Evolutionary conservation across 2,113 vertebrate species (phyloP).

Genomic region (Nibea albiflora): DNA sequence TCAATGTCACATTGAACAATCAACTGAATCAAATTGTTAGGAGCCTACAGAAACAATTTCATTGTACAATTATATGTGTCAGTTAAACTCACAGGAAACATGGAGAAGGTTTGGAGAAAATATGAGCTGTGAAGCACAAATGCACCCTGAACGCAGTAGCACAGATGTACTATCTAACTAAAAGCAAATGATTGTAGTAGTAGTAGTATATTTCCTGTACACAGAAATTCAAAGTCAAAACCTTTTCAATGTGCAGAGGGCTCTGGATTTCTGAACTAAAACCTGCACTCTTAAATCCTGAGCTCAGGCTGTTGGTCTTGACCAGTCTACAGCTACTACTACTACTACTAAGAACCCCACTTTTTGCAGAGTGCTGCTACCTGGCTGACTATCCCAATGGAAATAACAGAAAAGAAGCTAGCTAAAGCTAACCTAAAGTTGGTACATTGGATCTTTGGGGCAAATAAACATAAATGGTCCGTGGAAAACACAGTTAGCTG

Average conservation of each 20-base stretch:
- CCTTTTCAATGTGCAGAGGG: background rate
- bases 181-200: too few relatives aligned
- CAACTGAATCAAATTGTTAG: too few relatives aligned
- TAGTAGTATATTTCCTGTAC: too few relatives aligned
- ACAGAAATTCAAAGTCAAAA: background rate
- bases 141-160: too few relatives aligned
- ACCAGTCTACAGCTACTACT: background rate
- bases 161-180: too few relatives aligned
- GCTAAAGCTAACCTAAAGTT: background rate
- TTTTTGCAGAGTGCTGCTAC: background rate
- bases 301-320: background rate
- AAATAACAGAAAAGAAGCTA: background rate
- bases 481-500: background rate
- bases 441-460: background rate
- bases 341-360: background rate
- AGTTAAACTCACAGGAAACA: too few relatives aligned
- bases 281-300: accelerated
- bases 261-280: conserved; percentile 6
- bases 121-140: too few relatives aligned
- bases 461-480: background rate
- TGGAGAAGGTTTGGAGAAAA: too few relatives aligned
- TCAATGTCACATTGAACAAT: too few relatives aligned
- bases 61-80: too few relatives aligned
- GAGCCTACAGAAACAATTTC: too few relatives aligned
- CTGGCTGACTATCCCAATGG: background rate